phyloP scores from a whole-genome alignment of 2,797 vertebrate species.

The Hoplostethus atlanticus region DNA sequence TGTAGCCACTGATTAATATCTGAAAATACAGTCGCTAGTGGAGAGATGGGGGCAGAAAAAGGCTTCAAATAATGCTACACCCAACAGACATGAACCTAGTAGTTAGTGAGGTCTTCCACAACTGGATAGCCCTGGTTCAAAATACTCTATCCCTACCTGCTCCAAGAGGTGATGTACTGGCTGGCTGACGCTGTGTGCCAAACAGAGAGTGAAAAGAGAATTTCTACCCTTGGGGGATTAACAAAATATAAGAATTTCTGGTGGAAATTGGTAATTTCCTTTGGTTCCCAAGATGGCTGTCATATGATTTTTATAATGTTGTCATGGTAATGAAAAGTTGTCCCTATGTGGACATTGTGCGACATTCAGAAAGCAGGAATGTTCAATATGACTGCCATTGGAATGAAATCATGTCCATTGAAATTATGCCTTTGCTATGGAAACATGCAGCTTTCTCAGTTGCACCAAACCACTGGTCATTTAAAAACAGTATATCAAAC shows the following conservation, averaged over 20 bases:
- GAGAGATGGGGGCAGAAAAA: conserved; percentile 17
- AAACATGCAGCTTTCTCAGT: conserved; percentile 24
- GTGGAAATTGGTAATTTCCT: background rate
- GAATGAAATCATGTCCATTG: conserved; percentile 1
- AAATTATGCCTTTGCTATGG: conserved; percentile 20
- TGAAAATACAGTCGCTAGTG: conserved; percentile 7
- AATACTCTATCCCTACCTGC: too few species aligned
- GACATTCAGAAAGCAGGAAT: conserved; percentile 22
- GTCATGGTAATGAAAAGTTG: conserved; percentile 1
- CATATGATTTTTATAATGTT: background rate
- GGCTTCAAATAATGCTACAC: conserved; percentile 25
- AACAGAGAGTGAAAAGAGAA: too few species aligned
- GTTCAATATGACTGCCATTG: conserved; percentile 1
- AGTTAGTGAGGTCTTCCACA: too few species aligned
- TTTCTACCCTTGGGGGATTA: too few species aligned
- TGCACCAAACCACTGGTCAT: conserved; percentile 11
- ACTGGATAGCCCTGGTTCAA: too few species aligned
- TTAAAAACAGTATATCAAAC: conserved; percentile 16
- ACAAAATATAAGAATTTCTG: background rate
- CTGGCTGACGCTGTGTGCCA: too few species aligned
- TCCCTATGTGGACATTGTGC: background rate
- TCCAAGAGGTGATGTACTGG: too few species aligned
- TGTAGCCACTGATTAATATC: conserved; percentile 28
- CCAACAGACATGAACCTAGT: conserved; percentile 32
- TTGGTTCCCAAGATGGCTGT: background rate